These are phyloP conservation scores for Penaeus vannamei DNA, from an alignment of 1,140 invertebrate species.

Conservation along the genomic window DNA sequence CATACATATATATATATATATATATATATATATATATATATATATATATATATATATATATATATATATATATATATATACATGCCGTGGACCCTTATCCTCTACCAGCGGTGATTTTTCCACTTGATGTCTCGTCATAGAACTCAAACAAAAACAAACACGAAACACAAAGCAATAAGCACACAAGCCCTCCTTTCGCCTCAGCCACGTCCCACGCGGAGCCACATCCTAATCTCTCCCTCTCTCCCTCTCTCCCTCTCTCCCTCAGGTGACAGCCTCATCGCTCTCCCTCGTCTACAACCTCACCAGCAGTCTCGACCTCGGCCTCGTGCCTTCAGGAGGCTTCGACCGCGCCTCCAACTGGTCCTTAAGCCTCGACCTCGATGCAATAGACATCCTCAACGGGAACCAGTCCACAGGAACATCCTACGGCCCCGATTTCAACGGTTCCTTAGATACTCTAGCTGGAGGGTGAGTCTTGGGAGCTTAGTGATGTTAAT, in stretches of 20 bases:
- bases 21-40: conserved; percentile 14
- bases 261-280: conserved; percentile 31
- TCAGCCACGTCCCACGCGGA: too few species aligned
- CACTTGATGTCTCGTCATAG: too few species aligned
- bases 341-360: conserved; percentile 34
- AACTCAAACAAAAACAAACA: too few species aligned
- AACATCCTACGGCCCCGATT: conserved; percentile 12
- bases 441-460: conserved; percentile 44
- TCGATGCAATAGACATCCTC: conserved; percentile 50
- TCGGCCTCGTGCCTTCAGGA: conserved; percentile 42
- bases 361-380: conserved; percentile 43
- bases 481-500: too few species aligned
- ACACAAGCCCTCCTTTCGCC: too few species aligned
- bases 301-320: conserved; percentile 44
- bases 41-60: not conserved
- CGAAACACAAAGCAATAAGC: too few species aligned
- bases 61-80: not conserved
- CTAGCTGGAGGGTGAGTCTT: conserved; percentile 36
- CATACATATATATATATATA: conserved; percentile 27
- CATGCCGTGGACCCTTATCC: too few species aligned
- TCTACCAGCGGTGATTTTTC: too few species aligned
- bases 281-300: conserved; percentile 54
- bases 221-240: not conserved
- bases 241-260: not conserved
- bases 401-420: conserved; percentile 43